Conservation (phyloP, 2,888 invertebrate species). For the Eupithecia centaureata region DNA sequence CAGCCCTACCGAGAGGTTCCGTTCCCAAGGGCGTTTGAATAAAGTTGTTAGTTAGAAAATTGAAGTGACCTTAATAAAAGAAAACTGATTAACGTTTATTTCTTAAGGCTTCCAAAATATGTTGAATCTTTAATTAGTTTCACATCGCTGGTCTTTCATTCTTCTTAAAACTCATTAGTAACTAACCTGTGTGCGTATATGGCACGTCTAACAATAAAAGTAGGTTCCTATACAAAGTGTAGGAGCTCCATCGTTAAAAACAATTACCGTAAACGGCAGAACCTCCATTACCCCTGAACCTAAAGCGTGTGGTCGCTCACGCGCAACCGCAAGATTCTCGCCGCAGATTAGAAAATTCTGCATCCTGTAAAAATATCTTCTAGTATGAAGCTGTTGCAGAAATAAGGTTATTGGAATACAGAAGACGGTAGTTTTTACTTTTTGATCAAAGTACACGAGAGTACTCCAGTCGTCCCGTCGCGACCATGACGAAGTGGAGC, state of each 20-base stretch:
- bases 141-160: neutral
- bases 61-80: neutral
- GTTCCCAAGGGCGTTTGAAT: neutral
- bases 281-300: constrained; percentile 38
- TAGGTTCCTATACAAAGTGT: constrained; percentile 9
- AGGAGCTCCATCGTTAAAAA: constrained; percentile 26
- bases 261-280: constrained; percentile 24
- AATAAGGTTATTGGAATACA: neutral
- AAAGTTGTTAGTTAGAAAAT: neutral
- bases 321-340: constrained; percentile 42
- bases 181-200: neutral
- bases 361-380: constrained; percentile 31
- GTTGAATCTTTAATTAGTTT: neutral
- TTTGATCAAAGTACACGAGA: too few species aligned
- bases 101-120: neutral
- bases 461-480: too few species aligned
- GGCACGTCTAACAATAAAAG: neutral
- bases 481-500: too few species aligned
- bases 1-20: neutral
- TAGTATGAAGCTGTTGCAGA: neutral
- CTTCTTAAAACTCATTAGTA: constrained; percentile 4
- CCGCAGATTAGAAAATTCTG: constrained; percentile 43
- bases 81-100: neutral
- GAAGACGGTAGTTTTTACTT: too few species aligned
- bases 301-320: constrained; percentile 38